Conservation (phyloP, 1,140 invertebrate genomes). For the Habropoda laboriosa region DNA sequence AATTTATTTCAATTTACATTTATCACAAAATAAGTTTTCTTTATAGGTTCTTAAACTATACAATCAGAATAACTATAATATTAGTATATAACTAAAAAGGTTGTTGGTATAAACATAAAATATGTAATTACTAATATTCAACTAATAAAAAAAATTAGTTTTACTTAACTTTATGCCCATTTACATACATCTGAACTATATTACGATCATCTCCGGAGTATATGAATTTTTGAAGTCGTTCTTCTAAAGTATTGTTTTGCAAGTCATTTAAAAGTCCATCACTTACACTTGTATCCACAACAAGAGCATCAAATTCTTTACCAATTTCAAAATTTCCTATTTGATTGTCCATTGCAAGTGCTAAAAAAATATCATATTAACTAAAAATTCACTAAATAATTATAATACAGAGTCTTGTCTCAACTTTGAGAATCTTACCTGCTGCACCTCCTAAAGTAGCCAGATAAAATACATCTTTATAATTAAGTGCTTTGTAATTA, state of each 20-base stretch:
- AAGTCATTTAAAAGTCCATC: conserved; percentile 83
- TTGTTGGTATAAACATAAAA: neutral
- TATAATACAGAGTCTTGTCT: conserved; percentile 3
- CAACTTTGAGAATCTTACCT: conserved; percentile 81
- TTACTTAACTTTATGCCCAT: conserved; percentile 85
- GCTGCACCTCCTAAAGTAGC: conserved; percentile 93
- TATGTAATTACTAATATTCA: neutral
- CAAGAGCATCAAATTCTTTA: conserved; percentile 93
- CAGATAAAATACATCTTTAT: conserved; percentile 90
- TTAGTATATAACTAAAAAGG: neutral
- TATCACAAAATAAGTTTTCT: neutral
- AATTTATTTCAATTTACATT: neutral
- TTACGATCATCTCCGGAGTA: conserved; percentile 93
- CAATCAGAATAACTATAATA: neutral
- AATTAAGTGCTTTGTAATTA: conserved; percentile 84
- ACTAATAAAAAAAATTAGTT: no score
- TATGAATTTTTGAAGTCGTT: conserved; percentile 91
- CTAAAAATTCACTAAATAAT: neutral
- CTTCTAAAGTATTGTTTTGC: conserved; percentile 79
- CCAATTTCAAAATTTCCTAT: conserved; percentile 91
- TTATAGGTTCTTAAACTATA: neutral
- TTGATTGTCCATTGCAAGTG: conserved; percentile 86
- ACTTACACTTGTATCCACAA: conserved; percentile 84
- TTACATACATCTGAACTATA: conserved; percentile 89
- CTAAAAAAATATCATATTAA: conserved; percentile 81